phyloP scores from a whole-genome alignment of 2,797 vertebrate genomes.

The Alfaro cultratus region DNA sequence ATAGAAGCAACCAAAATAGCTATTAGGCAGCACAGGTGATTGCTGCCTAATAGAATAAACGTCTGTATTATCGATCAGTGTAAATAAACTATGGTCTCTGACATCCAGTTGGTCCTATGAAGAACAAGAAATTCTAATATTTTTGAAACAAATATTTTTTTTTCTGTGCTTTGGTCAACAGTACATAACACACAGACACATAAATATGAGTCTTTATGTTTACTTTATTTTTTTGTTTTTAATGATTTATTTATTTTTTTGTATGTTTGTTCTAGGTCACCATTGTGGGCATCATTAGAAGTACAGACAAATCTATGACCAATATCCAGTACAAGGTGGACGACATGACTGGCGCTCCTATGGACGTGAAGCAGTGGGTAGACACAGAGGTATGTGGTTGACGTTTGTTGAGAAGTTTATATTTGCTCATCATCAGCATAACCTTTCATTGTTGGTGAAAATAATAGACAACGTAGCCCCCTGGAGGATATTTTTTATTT shows the following conservation, averaged over 20 bases:
- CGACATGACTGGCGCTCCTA: conserved; percentile 92
- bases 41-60: not conserved
- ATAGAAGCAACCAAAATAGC: too few relatives aligned
- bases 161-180: not conserved
- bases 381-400: conserved; percentile 89
- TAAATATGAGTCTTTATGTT: too few relatives aligned
- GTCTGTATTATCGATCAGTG: not conserved
- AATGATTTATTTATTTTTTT: not conserved
- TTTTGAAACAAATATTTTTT: not conserved
- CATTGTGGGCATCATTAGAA: conserved; percentile 90
- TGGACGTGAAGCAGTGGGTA: conserved; percentile 97
- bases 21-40: not conserved
- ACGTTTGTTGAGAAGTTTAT: not conserved
- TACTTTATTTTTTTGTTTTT: not conserved
- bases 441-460: not conserved
- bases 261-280: conserved; percentile 80
- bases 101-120: not conserved
- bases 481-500: not conserved
- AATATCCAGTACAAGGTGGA: conserved; percentile 98
- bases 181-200: not conserved
- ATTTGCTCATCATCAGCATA: not conserved
- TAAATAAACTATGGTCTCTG: not conserved
- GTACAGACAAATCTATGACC: conserved; percentile 94
- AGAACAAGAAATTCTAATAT: not conserved
- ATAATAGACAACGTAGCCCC: not conserved